Base-by-base conservation (phyloP, 2,797 vertebrate genomes). In the Pteropus rufus region DNA sequence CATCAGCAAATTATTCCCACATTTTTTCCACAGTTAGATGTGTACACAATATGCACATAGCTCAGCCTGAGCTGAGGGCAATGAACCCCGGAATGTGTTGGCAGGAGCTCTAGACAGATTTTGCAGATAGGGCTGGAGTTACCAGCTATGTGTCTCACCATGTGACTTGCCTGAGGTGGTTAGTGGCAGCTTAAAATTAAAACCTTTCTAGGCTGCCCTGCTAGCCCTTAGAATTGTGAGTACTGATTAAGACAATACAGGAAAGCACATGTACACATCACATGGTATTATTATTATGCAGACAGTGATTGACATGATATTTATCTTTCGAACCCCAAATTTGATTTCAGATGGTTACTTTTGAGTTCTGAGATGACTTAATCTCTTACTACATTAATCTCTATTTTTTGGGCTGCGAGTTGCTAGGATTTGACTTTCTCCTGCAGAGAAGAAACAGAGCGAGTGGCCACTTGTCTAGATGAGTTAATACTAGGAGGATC, bases 311-410 rank as follows among this genome's bases (percentile, higher is more conserved):
- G 92, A 77, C 29, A 24, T 16, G 15, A 60, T 92, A 36, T 34
- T 94, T 77, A 21, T 36, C 62, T 84, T 95, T 86, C 62, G 44
- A 67, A 88, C n/a, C 5, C 72, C 44, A 70, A 86, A 64, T 56
- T 67, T 86, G 46, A 39, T 95, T 86, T 94, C 49, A 54, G n/a
- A 49, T 44, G 36, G n/a, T 79, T 94, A 46, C 44, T 70, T 81
- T 77, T 39, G 23, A 44, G 11, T 67, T 89, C 49, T 79, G 76
- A 94, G 64, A 46, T 67, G 56, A 90, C n/a, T 69, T 92, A 18
- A 70, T 76, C 36, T 52, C 54, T 96, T 89, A 89, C 16, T 10
- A 12, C 15, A 49, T 49, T 49, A 16, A 49, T 49, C 15, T 49
- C 26, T 92, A 39, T 54, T 91, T 73, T 54, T 31, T 54, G 24